phyloP scores from a whole-genome alignment of 2,888 invertebrate genomes.

The Carpatolechia fugitivella region DNA sequence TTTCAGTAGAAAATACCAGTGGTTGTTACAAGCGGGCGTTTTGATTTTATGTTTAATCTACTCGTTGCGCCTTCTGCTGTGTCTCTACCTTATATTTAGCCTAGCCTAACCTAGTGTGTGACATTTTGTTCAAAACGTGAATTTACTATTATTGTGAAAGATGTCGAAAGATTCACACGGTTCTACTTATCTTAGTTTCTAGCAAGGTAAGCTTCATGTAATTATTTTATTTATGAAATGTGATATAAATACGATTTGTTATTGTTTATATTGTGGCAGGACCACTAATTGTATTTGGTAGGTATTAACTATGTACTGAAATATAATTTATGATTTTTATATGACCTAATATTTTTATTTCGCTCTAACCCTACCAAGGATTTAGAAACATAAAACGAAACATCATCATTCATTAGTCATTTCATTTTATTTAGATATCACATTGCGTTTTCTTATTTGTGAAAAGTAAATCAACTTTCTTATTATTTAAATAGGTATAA shows the following conservation, averaged over 20 bases:
- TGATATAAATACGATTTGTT: background rate
- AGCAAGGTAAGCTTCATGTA: background rate
- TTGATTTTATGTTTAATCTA: too few species aligned
- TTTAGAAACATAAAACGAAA: conserved; percentile 15
- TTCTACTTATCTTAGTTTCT: too few species aligned
- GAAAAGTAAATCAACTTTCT: conserved; percentile 42
- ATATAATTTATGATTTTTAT: background rate
- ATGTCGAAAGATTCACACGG: too few species aligned
- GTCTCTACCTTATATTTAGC: too few species aligned
- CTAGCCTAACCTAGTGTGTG: too few species aligned
- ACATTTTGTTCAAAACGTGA: too few species aligned
- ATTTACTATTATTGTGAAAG: too few species aligned
- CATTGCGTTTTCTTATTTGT: conserved; percentile 39
- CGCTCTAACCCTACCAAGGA: too few species aligned
- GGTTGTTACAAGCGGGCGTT: too few species aligned
- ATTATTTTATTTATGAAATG: background rate
- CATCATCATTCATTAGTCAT: conserved; percentile 26
- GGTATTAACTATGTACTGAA: background rate
- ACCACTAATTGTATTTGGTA: background rate
- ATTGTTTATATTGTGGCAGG: background rate
- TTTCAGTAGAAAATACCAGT: too few species aligned
- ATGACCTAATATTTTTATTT: background rate
- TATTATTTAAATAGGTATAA: conserved; percentile 25
- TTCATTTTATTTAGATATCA: conserved; percentile 54
- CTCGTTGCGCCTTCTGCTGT: too few species aligned